Evolutionary conservation across 2,888 invertebrate species (phyloP).

Genomic region (Trileptium ribeirensis): DNA sequence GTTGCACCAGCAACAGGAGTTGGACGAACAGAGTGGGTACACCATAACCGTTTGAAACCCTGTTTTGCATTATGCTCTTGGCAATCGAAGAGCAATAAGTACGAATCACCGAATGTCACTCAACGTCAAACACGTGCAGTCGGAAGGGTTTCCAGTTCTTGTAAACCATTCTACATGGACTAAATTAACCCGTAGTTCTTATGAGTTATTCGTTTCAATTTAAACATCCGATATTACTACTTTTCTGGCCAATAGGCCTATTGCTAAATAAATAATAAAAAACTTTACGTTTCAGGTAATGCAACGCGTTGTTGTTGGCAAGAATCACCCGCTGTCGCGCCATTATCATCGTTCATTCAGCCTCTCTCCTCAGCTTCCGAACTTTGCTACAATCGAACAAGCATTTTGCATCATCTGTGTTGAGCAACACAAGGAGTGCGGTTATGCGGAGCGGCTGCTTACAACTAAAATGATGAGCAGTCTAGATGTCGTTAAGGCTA

Average conservation of each 20-base stretch:
- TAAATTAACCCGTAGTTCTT: no score
- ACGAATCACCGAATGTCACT: neutral
- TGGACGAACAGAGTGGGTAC: neutral
- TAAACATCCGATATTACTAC: neutral
- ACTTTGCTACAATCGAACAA: neutral
- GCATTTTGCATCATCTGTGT: neutral
- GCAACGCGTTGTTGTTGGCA: neutral
- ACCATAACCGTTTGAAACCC: neutral
- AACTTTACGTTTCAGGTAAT: no score
- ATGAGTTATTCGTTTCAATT: neutral
- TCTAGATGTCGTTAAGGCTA: neutral
- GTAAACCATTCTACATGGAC: no score
- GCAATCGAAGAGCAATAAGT: neutral
- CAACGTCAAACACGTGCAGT: no score
- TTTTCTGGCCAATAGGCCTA: no score
- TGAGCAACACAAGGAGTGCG: neutral
- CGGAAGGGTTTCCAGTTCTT: no score
- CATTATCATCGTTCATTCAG: neutral
- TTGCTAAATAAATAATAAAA: no score
- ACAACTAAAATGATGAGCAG: neutral
- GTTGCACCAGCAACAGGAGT: neutral
- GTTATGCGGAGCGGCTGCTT: neutral
- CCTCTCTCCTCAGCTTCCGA: neutral
- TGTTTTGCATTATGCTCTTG: neutral
- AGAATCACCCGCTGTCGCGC: neutral